Conservation (phyloP, 1,140 invertebrate species). For the Hermetia illucens region DNA sequence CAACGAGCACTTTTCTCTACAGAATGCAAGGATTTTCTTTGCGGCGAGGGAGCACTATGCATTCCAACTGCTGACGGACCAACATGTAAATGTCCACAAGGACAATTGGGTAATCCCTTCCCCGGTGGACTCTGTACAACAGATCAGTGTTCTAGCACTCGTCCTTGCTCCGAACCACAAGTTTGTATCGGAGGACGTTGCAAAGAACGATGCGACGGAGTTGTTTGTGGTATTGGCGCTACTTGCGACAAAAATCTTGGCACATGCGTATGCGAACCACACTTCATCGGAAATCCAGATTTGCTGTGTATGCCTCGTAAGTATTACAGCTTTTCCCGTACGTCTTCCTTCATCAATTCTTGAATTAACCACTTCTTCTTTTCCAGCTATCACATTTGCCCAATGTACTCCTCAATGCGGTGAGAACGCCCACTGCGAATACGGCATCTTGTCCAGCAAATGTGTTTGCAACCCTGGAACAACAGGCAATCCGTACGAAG, state of each 20-base stretch:
- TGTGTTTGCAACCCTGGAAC: conserved; percentile 75
- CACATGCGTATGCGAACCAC: conserved; percentile 72
- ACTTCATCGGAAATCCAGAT: conserved; percentile 78
- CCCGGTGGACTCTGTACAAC: conserved; percentile 68
- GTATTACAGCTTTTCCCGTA: conserved; percentile 35
- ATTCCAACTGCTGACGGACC: conserved; percentile 72
- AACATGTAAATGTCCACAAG: conserved; percentile 74
- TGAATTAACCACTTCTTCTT: conserved; percentile 9
- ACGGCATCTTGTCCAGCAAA: conserved; percentile 50
- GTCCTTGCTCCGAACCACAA: conserved; percentile 61
- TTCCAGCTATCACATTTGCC: conserved; percentile 59
- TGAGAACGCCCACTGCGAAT: conserved; percentile 74
- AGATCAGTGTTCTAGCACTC: conserved; percentile 60
- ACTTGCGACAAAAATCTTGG: conserved; percentile 64
- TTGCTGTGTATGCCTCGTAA: conserved; percentile 82
- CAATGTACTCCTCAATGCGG: conserved; percentile 66
- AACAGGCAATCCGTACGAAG: conserved; percentile 74
- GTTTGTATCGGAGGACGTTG: conserved; percentile 73
- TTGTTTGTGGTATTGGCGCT: conserved; percentile 68
- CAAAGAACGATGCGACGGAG: conserved; percentile 68
- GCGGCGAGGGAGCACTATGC: conserved; percentile 70
- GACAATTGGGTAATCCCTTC: conserved; percentile 78
- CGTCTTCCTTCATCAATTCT: not conserved
- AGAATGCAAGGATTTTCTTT: conserved; percentile 68
- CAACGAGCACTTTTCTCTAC: conserved; percentile 11